Percentiles rank a stretch among this genome's conserved stretches.
These are phyloP conservation scores for Aptenodytes forsteri DNA, from an alignment of 2,113 vertebrate species.

Conservation along the genomic window DNA sequence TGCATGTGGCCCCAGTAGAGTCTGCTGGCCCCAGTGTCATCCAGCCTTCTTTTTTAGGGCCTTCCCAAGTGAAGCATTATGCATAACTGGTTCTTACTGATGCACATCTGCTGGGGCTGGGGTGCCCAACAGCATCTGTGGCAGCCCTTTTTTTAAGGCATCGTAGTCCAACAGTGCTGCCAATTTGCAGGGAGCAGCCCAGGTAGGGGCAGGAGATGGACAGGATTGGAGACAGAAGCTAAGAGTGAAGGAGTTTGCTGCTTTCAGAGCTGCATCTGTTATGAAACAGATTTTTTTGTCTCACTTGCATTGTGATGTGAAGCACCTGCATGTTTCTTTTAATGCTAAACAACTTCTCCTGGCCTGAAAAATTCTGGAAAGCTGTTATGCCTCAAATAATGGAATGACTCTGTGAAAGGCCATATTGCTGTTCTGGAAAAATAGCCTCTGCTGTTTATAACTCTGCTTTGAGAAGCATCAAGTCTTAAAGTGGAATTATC, in stretches of 20 bases:
- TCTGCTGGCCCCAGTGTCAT: not conserved
- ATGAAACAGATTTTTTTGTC: not conserved
- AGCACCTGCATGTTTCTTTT: not conserved
- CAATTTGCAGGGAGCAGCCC: not conserved
- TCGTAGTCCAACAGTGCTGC: not conserved
- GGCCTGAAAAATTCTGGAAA: not conserved
- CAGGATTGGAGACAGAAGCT: not conserved
- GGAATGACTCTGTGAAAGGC: not conserved
- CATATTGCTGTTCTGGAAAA: not conserved
- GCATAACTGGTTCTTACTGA: not conserved
- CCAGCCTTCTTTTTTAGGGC: not conserved
- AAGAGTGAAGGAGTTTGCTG: not conserved
- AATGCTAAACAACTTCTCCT: not conserved
- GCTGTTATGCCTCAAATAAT: not conserved
- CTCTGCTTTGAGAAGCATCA: not conserved
- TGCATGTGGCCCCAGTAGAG: not conserved
- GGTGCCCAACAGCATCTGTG: not conserved
- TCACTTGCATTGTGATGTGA: not conserved
- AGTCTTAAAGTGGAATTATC: not conserved
- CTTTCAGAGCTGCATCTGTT: not conserved
- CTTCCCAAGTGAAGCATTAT: not conserved
- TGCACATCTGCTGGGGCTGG: not conserved
- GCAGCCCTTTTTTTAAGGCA: not conserved
- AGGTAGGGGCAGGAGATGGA: not conserved
- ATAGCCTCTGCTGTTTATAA: not conserved